Conservation (phyloP, 2,113 vertebrate species). For the Rhinopomastus cyanomelas region DNA sequence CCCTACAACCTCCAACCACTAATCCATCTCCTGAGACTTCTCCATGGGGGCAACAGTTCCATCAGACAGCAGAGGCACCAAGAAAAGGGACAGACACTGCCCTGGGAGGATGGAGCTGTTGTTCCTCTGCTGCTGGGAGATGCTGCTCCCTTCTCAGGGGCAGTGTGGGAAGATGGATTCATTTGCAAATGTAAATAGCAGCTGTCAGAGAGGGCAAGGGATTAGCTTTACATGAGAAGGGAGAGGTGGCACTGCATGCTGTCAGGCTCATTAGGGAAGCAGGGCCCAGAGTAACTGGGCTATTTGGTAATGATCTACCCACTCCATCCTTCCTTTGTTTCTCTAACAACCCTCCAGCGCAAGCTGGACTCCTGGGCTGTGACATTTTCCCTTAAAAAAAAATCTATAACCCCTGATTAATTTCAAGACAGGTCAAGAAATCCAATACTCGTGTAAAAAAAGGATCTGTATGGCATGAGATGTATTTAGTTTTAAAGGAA, state of each 20-base stretch:
- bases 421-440: not conserved
- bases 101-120: not conserved
- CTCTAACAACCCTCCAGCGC: slow-evolving; percentile 7
- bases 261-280: slow-evolving; percentile 65
- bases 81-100: not conserved
- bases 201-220: slow-evolving; percentile 29
- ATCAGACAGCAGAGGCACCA: not conserved
- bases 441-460: not conserved
- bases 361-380: not conserved
- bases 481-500: not conserved
- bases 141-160: not conserved
- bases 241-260: slow-evolving; percentile 47
- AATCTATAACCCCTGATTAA: not conserved
- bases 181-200: slow-evolving; percentile 61
- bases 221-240: slow-evolving; percentile 54
- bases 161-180: slow-evolving; percentile 18
- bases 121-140: not conserved
- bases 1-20: too few relatives aligned
- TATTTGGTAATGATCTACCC: slow-evolving; percentile 51
- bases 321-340: slow-evolving; percentile 51
- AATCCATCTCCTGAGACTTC: too few relatives aligned
- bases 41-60: not conserved
- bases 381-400: not conserved
- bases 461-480: not conserved
- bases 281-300: slow-evolving; percentile 1